Evolutionary conservation across 1,140 invertebrate genomes (phyloP).

Genomic region (Amphibalanus amphitrite): DNA sequence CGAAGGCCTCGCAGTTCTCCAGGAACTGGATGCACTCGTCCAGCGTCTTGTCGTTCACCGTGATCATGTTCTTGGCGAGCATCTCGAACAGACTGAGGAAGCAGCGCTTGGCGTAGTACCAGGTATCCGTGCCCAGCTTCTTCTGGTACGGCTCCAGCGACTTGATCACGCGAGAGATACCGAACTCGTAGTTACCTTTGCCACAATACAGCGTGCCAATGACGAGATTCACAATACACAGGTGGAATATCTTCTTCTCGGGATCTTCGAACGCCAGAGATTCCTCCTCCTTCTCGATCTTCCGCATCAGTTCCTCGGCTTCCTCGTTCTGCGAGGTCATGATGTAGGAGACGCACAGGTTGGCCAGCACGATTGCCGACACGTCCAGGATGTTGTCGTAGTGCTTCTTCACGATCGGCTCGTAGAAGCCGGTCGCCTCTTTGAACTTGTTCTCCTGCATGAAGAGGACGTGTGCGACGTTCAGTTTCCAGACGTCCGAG

Average conservation of each 20-base stretch:
- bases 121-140: slow-evolving; percentile 88
- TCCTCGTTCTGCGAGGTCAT: slow-evolving; percentile 98
- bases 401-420: slow-evolving; percentile 92
- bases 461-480: slow-evolving; percentile 95
- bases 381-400: slow-evolving; percentile 88
- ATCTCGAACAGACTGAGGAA: slow-evolving; percentile 86
- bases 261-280: slow-evolving; percentile 78
- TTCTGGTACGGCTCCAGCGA: slow-evolving; percentile 89
- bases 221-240: slow-evolving; percentile 97
- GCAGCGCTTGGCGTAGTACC: slow-evolving; percentile 89
- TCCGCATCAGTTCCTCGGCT: slow-evolving; percentile 96
- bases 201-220: slow-evolving; percentile 98
- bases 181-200: slow-evolving; percentile 99
- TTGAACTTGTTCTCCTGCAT: slow-evolving; percentile 99
- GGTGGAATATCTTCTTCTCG: slow-evolving; percentile 86
- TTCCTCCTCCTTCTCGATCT: slow-evolving; percentile 90
- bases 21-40: slow-evolving; percentile 83
- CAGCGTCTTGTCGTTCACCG: slow-evolving; percentile 68
- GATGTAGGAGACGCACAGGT: slow-evolving; percentile 96
- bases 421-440: slow-evolving; percentile 94
- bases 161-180: slow-evolving; percentile 91
- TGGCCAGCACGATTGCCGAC: slow-evolving; percentile 91
- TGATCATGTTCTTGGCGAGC: slow-evolving; percentile 75
- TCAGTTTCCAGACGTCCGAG: slow-evolving; percentile 90
- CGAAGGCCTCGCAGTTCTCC: slow-evolving; percentile 76